Evolutionary conservation across 2,888 invertebrate genomes (phyloP), one percentile per base, ranked within the genome.

Genomic region (Pterostichus niger): DNA sequence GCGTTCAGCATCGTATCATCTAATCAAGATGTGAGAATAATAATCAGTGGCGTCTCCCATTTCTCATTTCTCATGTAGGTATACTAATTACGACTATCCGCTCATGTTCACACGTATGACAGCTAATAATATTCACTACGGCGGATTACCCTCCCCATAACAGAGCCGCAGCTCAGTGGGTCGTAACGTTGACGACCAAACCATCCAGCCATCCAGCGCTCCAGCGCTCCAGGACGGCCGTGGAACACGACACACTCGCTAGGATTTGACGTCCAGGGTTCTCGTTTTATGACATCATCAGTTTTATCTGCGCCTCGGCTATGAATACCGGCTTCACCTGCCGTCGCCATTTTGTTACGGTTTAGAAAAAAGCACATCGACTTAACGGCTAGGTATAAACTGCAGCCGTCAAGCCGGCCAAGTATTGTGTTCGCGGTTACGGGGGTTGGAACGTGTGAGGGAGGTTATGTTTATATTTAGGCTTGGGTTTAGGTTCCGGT

Each of bases 321-420:
- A 59, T 59, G 59, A 59, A 59, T 64, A 64, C 64, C 64, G 33
- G 64, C 64, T 33, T 35, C 35, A 64, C 64, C 64, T 35, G 64
- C 64, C 64, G 49, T n/a, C 13, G 64, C 64, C 35, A 35, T 64
- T 64, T 64, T 64, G 64, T 64, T 64, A 64, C 64, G 64, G 64
- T 64, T 59, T 64, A 64, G 64, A 64, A 64, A 64, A 64, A 64
- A 64, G 31, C 64, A 35, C 64, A 64, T 64, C 64, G 64, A 64
- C 64, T 64, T 64, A 64, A 64, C 64, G 64, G 64, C 64, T 10
- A 59, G 64, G 13, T 64, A 64, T 64, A 64, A 64, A 64, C 64
- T 31, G 64, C 64, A 64, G n/a, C 64, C 64, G 33, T 24, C 59
- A 54, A 54, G 54, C 59, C 24, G 17, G 40, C 40, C 9, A 9